A percentile compares a stretch with the other conserved stretches of the same genome.
Evolutionary conservation across 2,113 vertebrate species (phyloP).

Genomic region (Mellivora capensis): DNA sequence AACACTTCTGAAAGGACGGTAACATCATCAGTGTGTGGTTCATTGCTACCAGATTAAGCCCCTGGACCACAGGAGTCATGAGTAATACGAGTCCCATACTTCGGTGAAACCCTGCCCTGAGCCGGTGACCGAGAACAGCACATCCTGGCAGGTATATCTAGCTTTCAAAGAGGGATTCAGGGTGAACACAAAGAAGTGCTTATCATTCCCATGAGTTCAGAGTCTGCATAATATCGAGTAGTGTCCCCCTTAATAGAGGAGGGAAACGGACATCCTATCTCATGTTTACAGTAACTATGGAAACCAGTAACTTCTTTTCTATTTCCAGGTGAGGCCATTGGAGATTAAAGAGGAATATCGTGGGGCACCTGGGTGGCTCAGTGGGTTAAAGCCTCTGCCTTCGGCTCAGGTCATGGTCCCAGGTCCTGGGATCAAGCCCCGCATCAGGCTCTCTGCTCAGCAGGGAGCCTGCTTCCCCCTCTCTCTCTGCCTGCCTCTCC

Average conservation of each 20-base stretch:
- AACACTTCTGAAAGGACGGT: background rate
- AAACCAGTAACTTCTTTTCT: background rate
- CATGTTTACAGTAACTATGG: background rate
- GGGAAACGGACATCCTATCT: background rate
- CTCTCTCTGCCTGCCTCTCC: too few relatives aligned
- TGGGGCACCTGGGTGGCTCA: too few relatives aligned
- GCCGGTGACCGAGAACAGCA: background rate
- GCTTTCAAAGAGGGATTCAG: background rate
- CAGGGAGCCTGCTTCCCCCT: too few relatives aligned
- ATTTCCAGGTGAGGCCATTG: background rate
- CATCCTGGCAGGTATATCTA: background rate
- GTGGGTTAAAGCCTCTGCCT: too few relatives aligned
- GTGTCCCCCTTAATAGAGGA: too few relatives aligned
- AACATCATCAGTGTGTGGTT: background rate
- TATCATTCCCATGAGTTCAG: background rate
- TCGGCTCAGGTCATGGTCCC: too few relatives aligned
- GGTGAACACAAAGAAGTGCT: background rate
- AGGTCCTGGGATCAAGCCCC: too few relatives aligned
- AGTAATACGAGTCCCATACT: background rate
- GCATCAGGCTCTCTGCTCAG: too few relatives aligned
- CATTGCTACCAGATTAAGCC: background rate
- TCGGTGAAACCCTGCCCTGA: background rate
- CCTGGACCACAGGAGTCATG: background rate
- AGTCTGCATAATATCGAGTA: background rate
- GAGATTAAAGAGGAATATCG: background rate